Percentiles rank a stretch among this genome's conserved stretches.
Evolutionary conservation across 2,113 vertebrate genomes (phyloP).

Genomic region (Kryptolebias marmoratus): DNA sequence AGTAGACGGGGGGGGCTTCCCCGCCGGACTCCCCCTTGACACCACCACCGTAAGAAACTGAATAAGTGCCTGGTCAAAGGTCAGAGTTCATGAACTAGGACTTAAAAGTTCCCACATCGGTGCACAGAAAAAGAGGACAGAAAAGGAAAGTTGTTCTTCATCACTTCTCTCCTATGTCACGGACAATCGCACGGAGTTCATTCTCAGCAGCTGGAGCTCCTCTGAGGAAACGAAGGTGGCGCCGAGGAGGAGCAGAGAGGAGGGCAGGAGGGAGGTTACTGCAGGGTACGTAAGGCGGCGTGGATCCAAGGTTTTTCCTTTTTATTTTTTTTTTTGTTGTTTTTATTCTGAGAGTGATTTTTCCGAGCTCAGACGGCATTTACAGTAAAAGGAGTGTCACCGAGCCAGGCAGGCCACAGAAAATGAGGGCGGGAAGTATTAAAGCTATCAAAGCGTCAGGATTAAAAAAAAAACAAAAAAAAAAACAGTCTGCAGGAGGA

Average conservation of each 20-base stretch:
- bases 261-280: conserved; percentile 23
- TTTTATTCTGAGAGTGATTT: conserved; percentile 26
- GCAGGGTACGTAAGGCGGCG: conserved; percentile 61
- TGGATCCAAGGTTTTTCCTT: conserved; percentile 40
- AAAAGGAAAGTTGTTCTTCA: conserved; percentile 48
- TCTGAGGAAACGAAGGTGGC: conserved; percentile 44
- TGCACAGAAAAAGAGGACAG: conserved; percentile 57
- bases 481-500: conserved; percentile 42
- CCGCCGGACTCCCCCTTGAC: conserved; percentile 34
- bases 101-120: conserved; percentile 75
- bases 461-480: conserved; percentile 38
- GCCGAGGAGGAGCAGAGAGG: neutral
- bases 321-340: neutral
- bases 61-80: conserved; percentile 77
- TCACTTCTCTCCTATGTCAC: conserved; percentile 30
- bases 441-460: conserved; percentile 77
- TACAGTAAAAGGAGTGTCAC: conserved; percentile 53
- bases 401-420: conserved; percentile 56
- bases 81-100: conserved; percentile 82
- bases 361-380: conserved; percentile 30
- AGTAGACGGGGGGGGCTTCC: conserved; percentile 43
- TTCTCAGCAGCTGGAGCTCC: conserved; percentile 53
- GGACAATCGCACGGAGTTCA: conserved; percentile 61
- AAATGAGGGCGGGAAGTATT: conserved; percentile 49
- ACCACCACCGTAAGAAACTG: conserved; percentile 59